Conservation (phyloP, 2,113 vertebrate genomes). For the Lipophrys pholis region DNA sequence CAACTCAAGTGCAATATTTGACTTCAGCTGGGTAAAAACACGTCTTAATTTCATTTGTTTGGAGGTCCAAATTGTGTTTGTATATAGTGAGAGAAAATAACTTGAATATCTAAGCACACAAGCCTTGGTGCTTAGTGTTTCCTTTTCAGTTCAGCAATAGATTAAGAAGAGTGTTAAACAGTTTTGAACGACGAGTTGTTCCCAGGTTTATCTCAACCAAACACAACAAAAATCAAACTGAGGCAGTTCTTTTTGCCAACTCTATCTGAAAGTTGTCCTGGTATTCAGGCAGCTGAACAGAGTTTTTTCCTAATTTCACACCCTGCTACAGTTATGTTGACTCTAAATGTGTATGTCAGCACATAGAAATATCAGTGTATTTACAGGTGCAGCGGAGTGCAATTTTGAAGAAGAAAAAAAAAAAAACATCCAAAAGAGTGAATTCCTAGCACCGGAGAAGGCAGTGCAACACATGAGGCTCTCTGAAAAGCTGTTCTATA, state of each 20-base stretch:
- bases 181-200: background rate
- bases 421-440: too few species aligned
- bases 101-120: background rate
- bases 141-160: constrained; percentile 3
- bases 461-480: too few species aligned
- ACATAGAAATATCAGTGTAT: background rate
- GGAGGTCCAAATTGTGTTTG: background rate
- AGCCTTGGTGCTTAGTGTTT: background rate
- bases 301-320: background rate
- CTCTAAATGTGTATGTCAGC: background rate
- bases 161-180: background rate
- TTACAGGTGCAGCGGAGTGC: too few species aligned
- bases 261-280: background rate
- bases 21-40: background rate
- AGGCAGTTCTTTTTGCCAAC: too few species aligned
- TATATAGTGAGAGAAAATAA: background rate
- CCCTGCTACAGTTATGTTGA: background rate
- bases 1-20: background rate
- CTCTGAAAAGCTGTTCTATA: too few species aligned
- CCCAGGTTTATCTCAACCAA: background rate
- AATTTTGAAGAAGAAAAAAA: too few species aligned
- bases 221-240: background rate
- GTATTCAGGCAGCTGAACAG: background rate
- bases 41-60: background rate
- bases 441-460: too few species aligned